These are phyloP conservation scores for Pyrrhia umbra DNA, from an alignment of 2,888 invertebrate species.

Conservation along the genomic window DNA sequence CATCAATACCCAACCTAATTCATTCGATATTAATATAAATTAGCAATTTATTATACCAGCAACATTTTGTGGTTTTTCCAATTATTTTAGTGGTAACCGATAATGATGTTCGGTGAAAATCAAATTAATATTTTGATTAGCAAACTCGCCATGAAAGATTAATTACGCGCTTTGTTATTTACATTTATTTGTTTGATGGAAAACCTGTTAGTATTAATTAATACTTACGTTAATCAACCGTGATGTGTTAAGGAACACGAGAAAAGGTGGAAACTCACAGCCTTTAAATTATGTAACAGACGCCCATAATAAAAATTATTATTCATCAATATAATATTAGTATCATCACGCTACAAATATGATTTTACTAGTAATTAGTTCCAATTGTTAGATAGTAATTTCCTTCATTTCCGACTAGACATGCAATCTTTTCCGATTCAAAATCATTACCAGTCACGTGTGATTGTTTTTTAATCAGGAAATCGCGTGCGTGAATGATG, in stretches of 20 bases:
- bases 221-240: neutral
- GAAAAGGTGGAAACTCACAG: no score
- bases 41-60: slow-evolving; percentile 2
- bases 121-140: slow-evolving; percentile 49
- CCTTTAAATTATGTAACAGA: no score
- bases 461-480: slow-evolving; percentile 56
- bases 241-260: neutral
- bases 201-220: slow-evolving; percentile 8
- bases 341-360: no score
- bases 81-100: slow-evolving; percentile 26
- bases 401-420: slow-evolving; percentile 35
- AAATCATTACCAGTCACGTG: slow-evolving; percentile 36
- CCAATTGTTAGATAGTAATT: slow-evolving; percentile 9
- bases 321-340: no score
- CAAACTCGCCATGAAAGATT: slow-evolving; percentile 31
- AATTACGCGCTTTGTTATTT: slow-evolving; percentile 27
- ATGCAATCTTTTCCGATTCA: slow-evolving; percentile 47
- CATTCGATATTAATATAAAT: slow-evolving; percentile 8
- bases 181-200: slow-evolving; percentile 23
- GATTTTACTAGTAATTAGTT: no score
- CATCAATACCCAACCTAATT: neutral
- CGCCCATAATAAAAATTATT: no score
- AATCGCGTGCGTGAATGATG: slow-evolving; percentile 61
- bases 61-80: slow-evolving; percentile 37
- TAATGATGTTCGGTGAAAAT: slow-evolving; percentile 35